phyloP scores from a whole-genome alignment of 2,888 invertebrate species.

The Epistrophe eligans region DNA sequence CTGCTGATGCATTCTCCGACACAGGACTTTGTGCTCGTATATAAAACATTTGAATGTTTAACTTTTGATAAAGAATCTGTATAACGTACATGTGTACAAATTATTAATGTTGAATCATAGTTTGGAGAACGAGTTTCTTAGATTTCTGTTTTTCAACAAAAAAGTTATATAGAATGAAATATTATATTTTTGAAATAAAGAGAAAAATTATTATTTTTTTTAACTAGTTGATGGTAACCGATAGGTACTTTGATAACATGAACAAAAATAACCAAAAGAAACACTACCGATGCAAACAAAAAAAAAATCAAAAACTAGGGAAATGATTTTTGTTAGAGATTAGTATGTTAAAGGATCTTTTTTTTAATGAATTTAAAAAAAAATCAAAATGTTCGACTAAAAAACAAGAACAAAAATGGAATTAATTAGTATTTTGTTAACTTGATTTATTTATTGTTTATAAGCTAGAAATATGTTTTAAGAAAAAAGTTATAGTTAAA shows the following conservation, averaged over 20 bases:
- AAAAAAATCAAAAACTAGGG: no score
- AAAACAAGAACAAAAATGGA: no score
- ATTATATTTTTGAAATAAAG: neutral
- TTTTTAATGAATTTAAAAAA: no score
- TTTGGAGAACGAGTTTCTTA: neutral
- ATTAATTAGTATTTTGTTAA: no score
- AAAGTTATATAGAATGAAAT: neutral
- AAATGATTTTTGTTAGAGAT: no score
- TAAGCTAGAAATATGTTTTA: no score
- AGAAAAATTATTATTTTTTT: neutral
- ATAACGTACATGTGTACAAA: neutral
- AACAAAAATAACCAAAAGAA: neutral
- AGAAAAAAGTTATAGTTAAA: no score
- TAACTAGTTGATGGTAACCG: neutral
- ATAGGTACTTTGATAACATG: neutral
- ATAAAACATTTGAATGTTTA: constrained; percentile 3
- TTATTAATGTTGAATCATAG: neutral
- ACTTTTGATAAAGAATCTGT: constrained; percentile 21
- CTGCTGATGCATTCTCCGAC: neutral
- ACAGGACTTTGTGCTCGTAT: neutral
- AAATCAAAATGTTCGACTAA: no score
- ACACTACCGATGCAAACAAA: neutral
- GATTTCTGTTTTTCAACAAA: neutral
- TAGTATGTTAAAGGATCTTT: no score
- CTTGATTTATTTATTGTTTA: no score